Percentiles rank a stretch among this genome's conserved stretches.
Conservation (phyloP, 2,113 vertebrate species). For the Malurus melanocephalus region DNA sequence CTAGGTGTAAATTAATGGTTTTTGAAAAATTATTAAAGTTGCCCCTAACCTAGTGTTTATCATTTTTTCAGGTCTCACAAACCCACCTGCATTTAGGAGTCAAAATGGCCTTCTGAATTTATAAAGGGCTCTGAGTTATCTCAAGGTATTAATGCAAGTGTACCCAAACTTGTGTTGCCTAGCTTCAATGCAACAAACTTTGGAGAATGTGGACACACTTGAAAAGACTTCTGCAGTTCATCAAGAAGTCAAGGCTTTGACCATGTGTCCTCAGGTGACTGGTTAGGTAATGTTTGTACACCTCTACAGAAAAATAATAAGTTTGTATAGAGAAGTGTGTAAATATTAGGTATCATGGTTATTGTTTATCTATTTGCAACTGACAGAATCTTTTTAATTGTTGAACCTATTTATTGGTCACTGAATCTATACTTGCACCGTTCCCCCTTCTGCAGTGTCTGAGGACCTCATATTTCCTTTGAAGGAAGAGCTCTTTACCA, state of each 20-base stretch:
- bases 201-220: not conserved
- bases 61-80: not conserved
- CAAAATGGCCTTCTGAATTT: not conserved
- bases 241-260: not conserved
- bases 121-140: not conserved
- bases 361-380: not conserved
- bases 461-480: not conserved
- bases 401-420: not conserved
- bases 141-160: not conserved
- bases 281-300: not conserved
- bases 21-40: not conserved
- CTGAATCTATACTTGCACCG: not conserved
- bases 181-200: slow-evolving; percentile 21
- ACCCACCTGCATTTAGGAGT: not conserved
- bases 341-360: not conserved
- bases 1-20: not conserved
- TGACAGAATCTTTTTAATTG: not conserved
- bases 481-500: not conserved
- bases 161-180: not conserved
- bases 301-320: not conserved
- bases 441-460: not conserved
- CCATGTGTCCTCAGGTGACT: not conserved
- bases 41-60: not conserved
- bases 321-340: not conserved
- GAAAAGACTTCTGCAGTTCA: slow-evolving; percentile 9